These are phyloP conservation scores for Philereme vetulata DNA, from an alignment of 2,888 invertebrate genomes.

Conservation along the genomic window DNA sequence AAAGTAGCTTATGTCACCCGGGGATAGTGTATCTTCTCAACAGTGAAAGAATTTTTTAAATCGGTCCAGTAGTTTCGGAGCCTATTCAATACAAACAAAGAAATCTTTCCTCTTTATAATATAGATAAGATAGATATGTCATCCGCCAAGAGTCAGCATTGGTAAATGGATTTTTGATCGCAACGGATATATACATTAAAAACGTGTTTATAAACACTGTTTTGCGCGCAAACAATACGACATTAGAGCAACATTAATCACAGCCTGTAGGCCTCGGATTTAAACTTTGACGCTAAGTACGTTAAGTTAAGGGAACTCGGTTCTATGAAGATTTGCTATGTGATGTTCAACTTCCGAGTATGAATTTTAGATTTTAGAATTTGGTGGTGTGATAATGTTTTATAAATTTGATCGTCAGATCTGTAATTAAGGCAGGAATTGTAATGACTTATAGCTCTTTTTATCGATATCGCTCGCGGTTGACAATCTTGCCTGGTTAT, in stretches of 20 bases:
- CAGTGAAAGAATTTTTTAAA: no score
- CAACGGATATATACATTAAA: not conserved
- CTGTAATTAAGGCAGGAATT: not conserved
- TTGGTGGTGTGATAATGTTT: not conserved
- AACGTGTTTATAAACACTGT: slow-evolving; percentile 20
- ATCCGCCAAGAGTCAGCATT: no score
- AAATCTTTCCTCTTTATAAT: no score
- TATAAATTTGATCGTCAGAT: not conserved
- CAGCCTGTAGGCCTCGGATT: slow-evolving; percentile 30
- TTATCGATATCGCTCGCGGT: no score
- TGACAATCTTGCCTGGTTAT: no score
- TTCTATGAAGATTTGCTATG: slow-evolving; percentile 27
- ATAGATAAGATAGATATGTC: no score
- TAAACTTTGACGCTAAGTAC: slow-evolving; percentile 41
- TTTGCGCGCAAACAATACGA: slow-evolving; percentile 57
- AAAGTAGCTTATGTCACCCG: no score
- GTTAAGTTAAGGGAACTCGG: slow-evolving; percentile 33
- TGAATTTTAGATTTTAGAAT: not conserved
- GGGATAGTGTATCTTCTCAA: no score
- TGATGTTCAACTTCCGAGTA: slow-evolving; percentile 14
- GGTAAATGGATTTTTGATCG: no score
- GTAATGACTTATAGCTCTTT: not conserved
- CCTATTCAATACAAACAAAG: no score
- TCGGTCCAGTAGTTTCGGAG: no score
- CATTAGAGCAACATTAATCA: slow-evolving; percentile 68